These are phyloP conservation scores for Borostomias antarcticus DNA, from an alignment of 2,797 vertebrate species.

Conservation along the genomic window DNA sequence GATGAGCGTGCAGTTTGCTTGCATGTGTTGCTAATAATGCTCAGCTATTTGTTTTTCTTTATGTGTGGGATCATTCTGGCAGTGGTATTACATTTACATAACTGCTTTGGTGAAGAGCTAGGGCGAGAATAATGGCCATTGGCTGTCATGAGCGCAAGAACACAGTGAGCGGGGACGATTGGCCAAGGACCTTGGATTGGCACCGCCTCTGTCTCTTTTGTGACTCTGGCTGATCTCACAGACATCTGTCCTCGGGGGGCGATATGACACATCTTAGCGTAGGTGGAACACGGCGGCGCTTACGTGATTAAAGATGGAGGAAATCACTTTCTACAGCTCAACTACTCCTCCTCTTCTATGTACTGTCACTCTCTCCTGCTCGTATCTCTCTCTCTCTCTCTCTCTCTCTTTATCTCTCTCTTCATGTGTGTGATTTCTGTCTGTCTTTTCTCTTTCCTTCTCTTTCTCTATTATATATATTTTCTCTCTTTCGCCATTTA, in stretches of 20 bases:
- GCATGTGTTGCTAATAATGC: neutral
- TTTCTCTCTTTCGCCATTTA: neutral
- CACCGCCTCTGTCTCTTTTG: conserved; percentile 2
- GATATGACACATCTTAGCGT: conserved; percentile 33
- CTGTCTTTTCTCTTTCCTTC: neutral
- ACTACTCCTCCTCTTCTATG: neutral
- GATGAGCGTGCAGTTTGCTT: neutral
- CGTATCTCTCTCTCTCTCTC: neutral
- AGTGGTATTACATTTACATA: conserved; percentile 13
- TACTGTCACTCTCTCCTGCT: too few species aligned
- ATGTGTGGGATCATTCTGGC: neutral
- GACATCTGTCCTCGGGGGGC: conserved; percentile 1
- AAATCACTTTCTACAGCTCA: conserved; percentile 18
- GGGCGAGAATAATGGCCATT: neutral
- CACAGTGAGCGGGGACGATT: neutral
- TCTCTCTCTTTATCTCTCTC: neutral
- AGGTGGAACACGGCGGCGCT: conserved; percentile 27
- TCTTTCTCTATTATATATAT: neutral
- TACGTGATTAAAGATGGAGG: conserved; percentile 17
- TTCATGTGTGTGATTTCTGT: neutral
- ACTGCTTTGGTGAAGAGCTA: neutral
- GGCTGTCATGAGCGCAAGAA: conserved; percentile 3
- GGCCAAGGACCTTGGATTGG: neutral
- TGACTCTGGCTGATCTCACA: conserved; percentile 17
- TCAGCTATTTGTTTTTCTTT: neutral